Evolutionary conservation across 2,888 invertebrate genomes (phyloP).

Genomic region (Clepsis dumicolana): DNA sequence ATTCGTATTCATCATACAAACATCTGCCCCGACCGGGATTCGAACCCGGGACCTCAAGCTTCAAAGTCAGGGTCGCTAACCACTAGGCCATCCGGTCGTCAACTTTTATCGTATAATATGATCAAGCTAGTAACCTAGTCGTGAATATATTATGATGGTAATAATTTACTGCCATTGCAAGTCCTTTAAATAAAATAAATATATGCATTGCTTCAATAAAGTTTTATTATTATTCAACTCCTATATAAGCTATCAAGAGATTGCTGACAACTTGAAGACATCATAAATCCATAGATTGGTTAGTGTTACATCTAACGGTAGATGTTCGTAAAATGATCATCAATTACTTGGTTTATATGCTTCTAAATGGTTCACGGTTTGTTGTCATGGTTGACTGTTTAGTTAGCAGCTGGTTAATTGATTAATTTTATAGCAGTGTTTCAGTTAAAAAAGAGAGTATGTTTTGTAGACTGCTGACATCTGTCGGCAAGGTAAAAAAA

Average conservation of each 20-base stretch:
- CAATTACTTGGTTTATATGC: constrained; percentile 10
- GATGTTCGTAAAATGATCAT: constrained; percentile 10
- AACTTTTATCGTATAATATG: no score
- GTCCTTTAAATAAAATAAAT: neutral
- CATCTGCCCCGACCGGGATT: no score
- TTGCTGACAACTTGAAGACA: constrained; percentile 7
- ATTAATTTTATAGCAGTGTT: neutral
- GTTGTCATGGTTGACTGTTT: constrained; percentile 8
- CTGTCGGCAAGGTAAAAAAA: no score
- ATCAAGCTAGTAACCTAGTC: no score
- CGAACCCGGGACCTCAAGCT: no score
- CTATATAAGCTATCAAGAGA: neutral
- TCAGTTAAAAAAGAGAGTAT: neutral
- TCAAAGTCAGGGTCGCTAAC: no score
- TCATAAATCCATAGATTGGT: constrained; percentile 11
- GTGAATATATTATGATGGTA: no score
- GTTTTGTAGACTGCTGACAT: neutral
- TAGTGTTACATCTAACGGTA: constrained; percentile 20
- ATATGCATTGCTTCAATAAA: neutral
- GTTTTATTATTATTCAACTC: neutral
- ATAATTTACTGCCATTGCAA: no score
- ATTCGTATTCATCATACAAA: no score
- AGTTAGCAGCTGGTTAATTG: neutral
- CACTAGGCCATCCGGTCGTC: no score
- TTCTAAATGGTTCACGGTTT: constrained; percentile 2